These are phyloP conservation scores for Platichthys flesus DNA, from an alignment of 2,113 vertebrate genomes.

Conservation along the genomic window DNA sequence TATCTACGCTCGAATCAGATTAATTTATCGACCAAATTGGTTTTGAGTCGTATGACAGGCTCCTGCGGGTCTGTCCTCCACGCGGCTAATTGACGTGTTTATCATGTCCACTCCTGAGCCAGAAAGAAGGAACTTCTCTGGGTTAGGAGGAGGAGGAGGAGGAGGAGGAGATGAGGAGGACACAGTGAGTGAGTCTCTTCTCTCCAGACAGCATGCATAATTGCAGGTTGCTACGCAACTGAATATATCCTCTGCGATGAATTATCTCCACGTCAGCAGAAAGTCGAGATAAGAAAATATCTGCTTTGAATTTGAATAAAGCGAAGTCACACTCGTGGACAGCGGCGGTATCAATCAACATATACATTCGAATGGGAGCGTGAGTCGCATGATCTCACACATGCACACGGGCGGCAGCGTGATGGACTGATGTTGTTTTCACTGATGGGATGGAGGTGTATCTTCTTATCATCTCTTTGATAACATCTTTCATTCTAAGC, in stretches of 20 bases:
- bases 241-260: constrained; percentile 69
- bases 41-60: constrained; percentile 11
- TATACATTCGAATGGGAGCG: constrained; percentile 7
- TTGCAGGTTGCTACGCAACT: constrained; percentile 82
- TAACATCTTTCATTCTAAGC: neutral
- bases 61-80: constrained; percentile 22
- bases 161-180: constrained; percentile 47
- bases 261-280: constrained; percentile 70
- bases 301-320: constrained; percentile 74
- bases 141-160: too few relatives aligned
- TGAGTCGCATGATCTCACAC: constrained; percentile 21
- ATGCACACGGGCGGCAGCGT: too few relatives aligned
- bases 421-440: neutral
- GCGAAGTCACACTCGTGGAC: constrained; percentile 32
- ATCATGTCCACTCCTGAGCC: constrained; percentile 37
- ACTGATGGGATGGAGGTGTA: neutral
- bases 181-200: constrained; percentile 50
- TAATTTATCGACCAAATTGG: constrained; percentile 19
- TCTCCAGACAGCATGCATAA: constrained; percentile 72
- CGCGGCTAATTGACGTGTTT: constrained; percentile 58
- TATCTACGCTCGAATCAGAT: constrained; percentile 28
- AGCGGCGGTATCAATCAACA: constrained; percentile 44
- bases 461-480: neutral
- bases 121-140: neutral
- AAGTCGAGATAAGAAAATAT: constrained; percentile 68